Base-by-base conservation (phyloP, 2,797 vertebrate genomes). In the Podarcis lilfordi region DNA sequence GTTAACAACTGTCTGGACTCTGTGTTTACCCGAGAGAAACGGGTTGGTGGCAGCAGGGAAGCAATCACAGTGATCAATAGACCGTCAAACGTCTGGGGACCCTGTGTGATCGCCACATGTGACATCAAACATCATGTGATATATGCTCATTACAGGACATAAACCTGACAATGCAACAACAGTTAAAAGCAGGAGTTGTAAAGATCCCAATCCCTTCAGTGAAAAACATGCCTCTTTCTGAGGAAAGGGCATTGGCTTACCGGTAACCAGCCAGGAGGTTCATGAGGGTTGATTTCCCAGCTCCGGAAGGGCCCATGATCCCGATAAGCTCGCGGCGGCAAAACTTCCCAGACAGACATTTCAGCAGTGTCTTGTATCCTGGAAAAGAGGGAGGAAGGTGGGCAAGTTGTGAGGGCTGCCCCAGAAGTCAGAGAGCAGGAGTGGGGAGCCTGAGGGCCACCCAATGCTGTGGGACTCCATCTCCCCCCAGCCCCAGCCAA, bases 211-310 rank as follows among this genome's bases (percentile, higher is more conserved):
- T 23, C 61, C 13, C 1, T 32, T 35, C 74, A 17, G 25, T n/a
- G 11, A 68, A 35, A 32, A 29, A 64, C 15, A n/a, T 27, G 61
- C 4, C 23, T n/a, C 2, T 10, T 8, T 3, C 4, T 35, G 66
- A 35, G 35, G 59, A 13, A 37, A 23, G 3, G 55, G 8, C 3
- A 4, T 61, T 74, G 80, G 27, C 97, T 97, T 93, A 99, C 99
- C 98, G 98, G 97, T 99, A 99, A 55, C 99, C 99, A 27, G 99
- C 99, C 94, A 99, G 96, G 94, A 99, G 98, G 96, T 99, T 99
- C 99, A 99, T 99, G 50, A 99, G 96, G 0, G 99, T 99, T 91
- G 99, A 99, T 93, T 99, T 99, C 72, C 99, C 99, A 0, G 99
- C 98, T 79, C 99, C 99, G 0, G 99, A 99, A 23, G 99, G 99